Base-by-base conservation (phyloP, 37 sponge, comb jelly and placozoan species). In the Chondrilla cf. caribensis region DNA sequence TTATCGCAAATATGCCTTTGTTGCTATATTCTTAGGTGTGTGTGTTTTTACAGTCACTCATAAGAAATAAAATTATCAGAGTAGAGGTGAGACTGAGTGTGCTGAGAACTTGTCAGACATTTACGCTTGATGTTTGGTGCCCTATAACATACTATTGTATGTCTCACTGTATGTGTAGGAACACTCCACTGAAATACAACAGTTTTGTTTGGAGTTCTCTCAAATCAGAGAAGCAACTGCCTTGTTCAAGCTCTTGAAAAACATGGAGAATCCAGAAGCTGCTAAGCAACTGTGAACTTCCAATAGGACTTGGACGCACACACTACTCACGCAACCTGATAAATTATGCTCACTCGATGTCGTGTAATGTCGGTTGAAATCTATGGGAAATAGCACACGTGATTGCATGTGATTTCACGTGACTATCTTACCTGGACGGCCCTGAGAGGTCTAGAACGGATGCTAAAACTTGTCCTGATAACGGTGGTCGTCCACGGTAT, bases 1-100 rank as follows among this genome's bases (percentile, higher is more conserved):
- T n/a, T n/a, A n/a, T n/a, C 22, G 29, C 15, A n/a, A 6, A n/a
- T 62, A 62, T 62, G 29, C 22, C 6, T 19, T 6, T 62, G 22
- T 7, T 62, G 17, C 43, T 1, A 1, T 11, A 2, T 40, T 73
- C 9, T 26, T 60, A 93, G 94, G 94, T 95, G 9, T 98, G 99
- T 86, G 99, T 98, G 43, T 98, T 98, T 59, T 82, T 98, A 39
- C 96, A 95, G 65, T 98, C 96, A 39, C 90, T 98, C 36, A 98
- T 98, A 4, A 86, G 99, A 58, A 95, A 98, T 83, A 90, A 86
- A 59, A 83, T 88, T 37, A 88, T 93, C 59, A 89, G 85, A 62
- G 87, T 91, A 40, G 89, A 95, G 87, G 96, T 93, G 28, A 26
- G 24, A 78, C 31, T 18, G 2, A 25, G n/a, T n/a, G 31, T 79